Evolutionary conservation across 2,888 invertebrate genomes (phyloP), one percentile per base, ranked within the genome.

Genomic region (Prenolepis imparis): DNA sequence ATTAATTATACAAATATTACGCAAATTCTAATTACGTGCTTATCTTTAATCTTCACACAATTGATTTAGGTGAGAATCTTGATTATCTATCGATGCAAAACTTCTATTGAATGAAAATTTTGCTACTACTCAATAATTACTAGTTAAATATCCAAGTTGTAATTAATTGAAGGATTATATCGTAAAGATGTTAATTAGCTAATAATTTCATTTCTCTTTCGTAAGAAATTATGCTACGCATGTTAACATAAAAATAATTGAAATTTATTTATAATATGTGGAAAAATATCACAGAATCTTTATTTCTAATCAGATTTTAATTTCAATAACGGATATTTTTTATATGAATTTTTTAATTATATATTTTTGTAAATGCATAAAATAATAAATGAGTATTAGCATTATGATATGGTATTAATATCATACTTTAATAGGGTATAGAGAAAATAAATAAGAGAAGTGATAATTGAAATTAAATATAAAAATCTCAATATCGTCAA

Each of bases 391-490:
- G 21, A n/a, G 1, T 57, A n/a, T 28, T 18, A 61, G 61, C 15
- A 32, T 61, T 61, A 28, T 32, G 52, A 48, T 55, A 52, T 2
- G 18, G 11, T 18, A 28, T 28, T 6, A 64, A 1, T 6, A 64
- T 48, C 32, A 32, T 15, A 1, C 21, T 48, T 32, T 21, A n/a
- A 32, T 9, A 1, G 6, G 21, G 18, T 32, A 41, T 15, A 21
- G 4, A 36, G 9, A 36, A 52, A 44, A 74, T 41, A 3, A 36
- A 32, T 74, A 28, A 61, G 15, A 3, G 11, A 63, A 74, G 21
- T 63, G 59, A 74, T 24, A n/a, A 28, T 73, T 9, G 28, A 44
- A 28, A 74, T 63, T 44, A 75, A 41, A 73, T 55, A 3, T 55
- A 21, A 63, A 44, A 32, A 63, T n/a, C n/a, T 63, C n/a, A 63